Conservation (phyloP, 2,797 vertebrate genomes). For the Mycteria americana region DNA sequence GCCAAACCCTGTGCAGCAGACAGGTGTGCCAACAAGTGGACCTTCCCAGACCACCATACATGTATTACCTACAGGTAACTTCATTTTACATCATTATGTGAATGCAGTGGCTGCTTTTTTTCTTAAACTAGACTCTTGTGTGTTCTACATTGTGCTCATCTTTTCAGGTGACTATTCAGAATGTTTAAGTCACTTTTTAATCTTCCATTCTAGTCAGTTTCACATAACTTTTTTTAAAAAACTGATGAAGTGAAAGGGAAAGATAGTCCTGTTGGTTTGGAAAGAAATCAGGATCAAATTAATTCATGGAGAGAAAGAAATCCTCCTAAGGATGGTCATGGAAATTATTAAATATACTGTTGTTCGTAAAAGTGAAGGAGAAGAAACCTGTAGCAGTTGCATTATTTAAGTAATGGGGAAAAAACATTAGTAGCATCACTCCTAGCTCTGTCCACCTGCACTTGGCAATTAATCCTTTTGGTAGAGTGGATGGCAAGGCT, state of each 20-base stretch:
- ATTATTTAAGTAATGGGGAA: not conserved
- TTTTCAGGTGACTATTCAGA: not conserved
- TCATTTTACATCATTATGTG: not conserved
- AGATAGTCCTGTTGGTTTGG: not conserved
- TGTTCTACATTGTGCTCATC: not conserved
- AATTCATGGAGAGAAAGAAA: not conserved
- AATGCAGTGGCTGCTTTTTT: not conserved
- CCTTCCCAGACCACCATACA: slow-evolving; percentile 78
- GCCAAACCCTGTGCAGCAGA: slow-evolving; percentile 66
- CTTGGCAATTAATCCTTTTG: not conserved
- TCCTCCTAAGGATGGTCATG: not conserved
- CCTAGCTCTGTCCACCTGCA: not conserved
- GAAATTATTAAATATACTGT: not conserved
- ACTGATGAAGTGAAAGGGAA: not conserved
- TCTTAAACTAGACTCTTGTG: not conserved
- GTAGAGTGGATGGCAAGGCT: not conserved
- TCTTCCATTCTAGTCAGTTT: not conserved
- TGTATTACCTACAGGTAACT: slow-evolving; percentile 77
- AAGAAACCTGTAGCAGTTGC: not conserved
- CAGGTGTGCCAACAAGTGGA: slow-evolving; percentile 73
- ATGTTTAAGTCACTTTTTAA: not conserved
- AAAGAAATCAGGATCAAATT: not conserved
- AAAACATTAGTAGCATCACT: not conserved
- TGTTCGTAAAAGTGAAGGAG: not conserved
- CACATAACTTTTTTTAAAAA: not conserved